These are phyloP conservation scores for Porites cylindrica DNA, from an alignment of 92 coral and sea anemone species.

Conservation along the genomic window DNA sequence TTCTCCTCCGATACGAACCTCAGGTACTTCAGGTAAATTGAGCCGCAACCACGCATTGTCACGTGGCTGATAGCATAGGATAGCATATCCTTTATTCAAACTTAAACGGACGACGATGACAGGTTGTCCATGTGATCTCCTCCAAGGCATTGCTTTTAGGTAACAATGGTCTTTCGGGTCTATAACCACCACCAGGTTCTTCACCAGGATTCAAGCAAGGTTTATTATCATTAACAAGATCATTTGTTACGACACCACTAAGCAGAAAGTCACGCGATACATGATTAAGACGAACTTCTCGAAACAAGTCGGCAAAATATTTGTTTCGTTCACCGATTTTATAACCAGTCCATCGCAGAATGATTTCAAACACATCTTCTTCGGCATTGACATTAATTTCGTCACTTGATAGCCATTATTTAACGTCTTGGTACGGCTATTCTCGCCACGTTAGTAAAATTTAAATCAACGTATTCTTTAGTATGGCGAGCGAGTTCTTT, in stretches of 20 bases:
- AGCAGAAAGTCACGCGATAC: constrained; percentile 2
- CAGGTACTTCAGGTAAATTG: not conserved
- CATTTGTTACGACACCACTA: not conserved
- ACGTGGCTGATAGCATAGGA: not conserved
- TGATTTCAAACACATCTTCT: not conserved
- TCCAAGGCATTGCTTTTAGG: not conserved
- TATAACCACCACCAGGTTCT: not conserved
- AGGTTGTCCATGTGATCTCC: not conserved
- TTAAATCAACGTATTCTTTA: not conserved
- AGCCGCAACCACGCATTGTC: not conserved
- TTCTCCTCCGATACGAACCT: not conserved
- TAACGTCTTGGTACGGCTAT: not conserved
- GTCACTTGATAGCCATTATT: constrained; percentile 9
- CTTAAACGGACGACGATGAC: not conserved
- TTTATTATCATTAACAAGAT: not conserved
- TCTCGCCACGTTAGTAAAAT: not conserved
- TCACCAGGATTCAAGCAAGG: not conserved
- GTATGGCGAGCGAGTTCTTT: not conserved
- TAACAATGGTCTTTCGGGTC: not conserved
- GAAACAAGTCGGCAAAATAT: constrained; percentile 8
- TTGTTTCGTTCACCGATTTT: not conserved
- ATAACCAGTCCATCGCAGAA: not conserved
- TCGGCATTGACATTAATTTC: constrained; percentile 3
- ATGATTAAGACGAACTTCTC: not conserved
- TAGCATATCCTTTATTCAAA: not conserved